These are phyloP conservation scores for Actinernus sp. DNA, from an alignment of 92 coral and sea anemone species.

Conservation along the genomic window DNA sequence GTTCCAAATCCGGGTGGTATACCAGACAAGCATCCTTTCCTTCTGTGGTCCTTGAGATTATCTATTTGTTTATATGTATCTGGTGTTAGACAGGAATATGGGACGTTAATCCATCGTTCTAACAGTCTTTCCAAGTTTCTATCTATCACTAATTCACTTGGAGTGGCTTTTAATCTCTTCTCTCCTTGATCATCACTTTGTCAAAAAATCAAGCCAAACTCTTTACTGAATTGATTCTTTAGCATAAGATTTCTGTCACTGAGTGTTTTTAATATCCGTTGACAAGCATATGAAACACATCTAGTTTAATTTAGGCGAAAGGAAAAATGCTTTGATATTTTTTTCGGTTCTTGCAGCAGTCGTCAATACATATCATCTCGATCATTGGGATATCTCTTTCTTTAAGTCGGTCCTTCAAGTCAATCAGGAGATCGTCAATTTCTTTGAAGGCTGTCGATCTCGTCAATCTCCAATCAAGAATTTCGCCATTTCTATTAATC, in stretches of 20 bases:
- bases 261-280: background rate
- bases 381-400: background rate
- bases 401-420: background rate
- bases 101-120: background rate
- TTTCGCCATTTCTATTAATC: background rate
- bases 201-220: constrained; percentile 2
- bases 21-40: background rate
- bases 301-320: constrained; percentile 1
- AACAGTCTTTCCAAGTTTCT: background rate
- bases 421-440: background rate
- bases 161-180: background rate
- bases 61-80: background rate
- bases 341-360: background rate
- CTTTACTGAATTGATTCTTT: background rate
- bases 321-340: constrained; percentile 1
- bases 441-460: background rate
- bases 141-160: background rate
- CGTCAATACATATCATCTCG: background rate
- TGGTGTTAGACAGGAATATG: background rate
- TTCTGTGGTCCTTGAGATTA: background rate
- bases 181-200: background rate
- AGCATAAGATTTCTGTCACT: too few species aligned
- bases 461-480: background rate
- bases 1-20: constrained; percentile 20
- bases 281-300: constrained; percentile 6